Evolutionary conservation across 35 echinoderm and acorn worm species (phyloP), one percentile per base, ranked within the genome.

Genomic region (Heliocidaris tuberculata): DNA sequence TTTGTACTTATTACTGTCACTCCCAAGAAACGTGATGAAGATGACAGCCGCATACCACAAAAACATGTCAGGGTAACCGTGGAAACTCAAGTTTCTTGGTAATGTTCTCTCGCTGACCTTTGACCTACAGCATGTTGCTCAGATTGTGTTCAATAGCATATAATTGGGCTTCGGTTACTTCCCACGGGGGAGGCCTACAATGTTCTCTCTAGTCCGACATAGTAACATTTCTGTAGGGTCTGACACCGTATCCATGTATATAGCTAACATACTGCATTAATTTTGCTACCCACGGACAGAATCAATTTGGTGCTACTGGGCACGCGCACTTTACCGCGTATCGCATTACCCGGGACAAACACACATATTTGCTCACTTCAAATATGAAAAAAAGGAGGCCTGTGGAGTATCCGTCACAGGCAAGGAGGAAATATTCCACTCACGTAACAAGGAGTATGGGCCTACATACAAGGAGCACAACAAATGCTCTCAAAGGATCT

Each of bases 281-380:
- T 78, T 78, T 78, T 78, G 65, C 65, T 78, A 78, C 65, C 87
- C 12, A 89, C 87, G 87, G 87, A 89, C 87, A 89, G 87, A 89
- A 89, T 89, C 87, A 89, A 89, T 89, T 89, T 89, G 87, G 47
- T 32, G 87, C 87, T 89, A 48, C 31, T 89, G 87, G 87, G 87
- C 47, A 89, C 47, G 31, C 87, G 87, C 87, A 89, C 87, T 89
- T 89, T 89, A 30, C 87, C 15, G 87, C 31, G 31, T 89, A 89
- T 89, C 87, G 24, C 87, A 89, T 89, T 89, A 89, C 87, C 87
- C 16, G 87, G 47, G 87, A 89, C 87, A 89, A 89, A 89, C 87
- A 89, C 87, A 47, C 87, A 89, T 89, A 89, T 89, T 89, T 89
- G 87, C 47, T 89, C 87, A 47, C 87, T 89, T 89, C 87, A 89